Base-by-base conservation (phyloP, 2,113 vertebrate species). In the Microcebus lehilahytsara region DNA sequence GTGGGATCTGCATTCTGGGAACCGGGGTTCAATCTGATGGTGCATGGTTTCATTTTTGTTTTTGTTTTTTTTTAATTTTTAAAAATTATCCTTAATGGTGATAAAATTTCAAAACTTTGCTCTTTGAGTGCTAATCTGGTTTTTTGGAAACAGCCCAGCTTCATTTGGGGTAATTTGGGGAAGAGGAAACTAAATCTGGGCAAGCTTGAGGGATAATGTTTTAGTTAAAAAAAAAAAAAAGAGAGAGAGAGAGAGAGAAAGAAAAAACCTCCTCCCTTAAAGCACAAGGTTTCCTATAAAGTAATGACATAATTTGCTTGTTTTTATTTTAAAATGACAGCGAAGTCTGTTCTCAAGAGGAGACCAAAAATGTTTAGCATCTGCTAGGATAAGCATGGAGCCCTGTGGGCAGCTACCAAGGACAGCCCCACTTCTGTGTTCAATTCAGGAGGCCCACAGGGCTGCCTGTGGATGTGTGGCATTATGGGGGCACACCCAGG, bases 71-170 rank as follows among this genome's bases (percentile, higher is more conserved):
- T 32, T 34, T 56, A 40, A 66, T 77, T 64, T 46, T 75, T 80
- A 67, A 84, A 88, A 79, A 51, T 46, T 60, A 56, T 74, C 56
- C 53, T 84, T 92, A 42, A 42, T 77, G 67, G 75, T 91, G 53
- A 90, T 32, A 84, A 40, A 92, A 96, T 53, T 53, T 77, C 27
- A 49, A 9, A 77, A 77, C 14, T 32, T 93, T 64, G 8, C 78
- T 86, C 86, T 96, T 95, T 90, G 85, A 87, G 75, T 87, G 42
- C 51, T 90, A 95, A 89, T 97, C 93, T 91, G 58, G 42, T 67
- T 90, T 90, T 97, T 94, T 92, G 88, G 75, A 96, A 92, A 71
- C 37, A 96, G 19, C 74, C 37, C 77, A 95, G 30, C 58, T 98
- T 97, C 62, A 80, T 85, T 78, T 69, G 71, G 60, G 58, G n/a